These are phyloP conservation scores for Dichetophora obliterata DNA, from an alignment of 2,888 invertebrate species.

Conservation along the genomic window DNA sequence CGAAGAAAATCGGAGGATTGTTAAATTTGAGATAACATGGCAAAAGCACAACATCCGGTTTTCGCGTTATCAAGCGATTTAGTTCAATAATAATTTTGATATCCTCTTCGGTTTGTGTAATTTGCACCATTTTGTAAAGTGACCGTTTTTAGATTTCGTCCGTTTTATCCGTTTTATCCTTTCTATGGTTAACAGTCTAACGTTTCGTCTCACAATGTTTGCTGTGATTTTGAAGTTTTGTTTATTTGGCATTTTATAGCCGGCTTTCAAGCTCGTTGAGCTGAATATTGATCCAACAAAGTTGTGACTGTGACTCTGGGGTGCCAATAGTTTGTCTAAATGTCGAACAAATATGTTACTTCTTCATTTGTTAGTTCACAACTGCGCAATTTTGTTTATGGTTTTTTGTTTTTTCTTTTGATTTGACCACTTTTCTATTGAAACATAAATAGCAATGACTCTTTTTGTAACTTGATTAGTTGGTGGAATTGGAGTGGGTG, in stretches of 20 bases:
- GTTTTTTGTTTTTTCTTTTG: no score
- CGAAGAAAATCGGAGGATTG: conserved; percentile 68
- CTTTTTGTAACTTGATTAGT: no score
- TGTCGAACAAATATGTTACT: background rate
- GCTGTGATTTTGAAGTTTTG: conserved; percentile 19
- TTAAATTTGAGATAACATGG: conserved; percentile 67
- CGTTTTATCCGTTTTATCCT: background rate
- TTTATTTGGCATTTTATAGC: conserved; percentile 20
- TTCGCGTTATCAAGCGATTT: conserved; percentile 62
- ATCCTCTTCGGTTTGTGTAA: conserved; percentile 67
- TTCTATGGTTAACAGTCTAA: background rate
- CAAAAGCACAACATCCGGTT: conserved; percentile 66
- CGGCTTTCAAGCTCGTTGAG: conserved; percentile 4
- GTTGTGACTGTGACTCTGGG: background rate
- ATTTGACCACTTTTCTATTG: no score
- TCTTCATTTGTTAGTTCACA: background rate
- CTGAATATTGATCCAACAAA: conserved; percentile 23
- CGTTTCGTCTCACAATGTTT: background rate
- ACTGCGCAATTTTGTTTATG: background rate
- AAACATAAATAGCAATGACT: no score
- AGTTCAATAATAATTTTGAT: conserved; percentile 67
- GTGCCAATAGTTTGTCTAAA: background rate
- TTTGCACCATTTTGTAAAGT: conserved; percentile 61
- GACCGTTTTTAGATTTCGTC: background rate
- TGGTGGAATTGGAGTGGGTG: no score